Percentiles rank a stretch among this genome's conserved stretches.
These are phyloP conservation scores for Gambelia wislizenii DNA, from an alignment of 2,797 vertebrate genomes.

Conservation along the genomic window DNA sequence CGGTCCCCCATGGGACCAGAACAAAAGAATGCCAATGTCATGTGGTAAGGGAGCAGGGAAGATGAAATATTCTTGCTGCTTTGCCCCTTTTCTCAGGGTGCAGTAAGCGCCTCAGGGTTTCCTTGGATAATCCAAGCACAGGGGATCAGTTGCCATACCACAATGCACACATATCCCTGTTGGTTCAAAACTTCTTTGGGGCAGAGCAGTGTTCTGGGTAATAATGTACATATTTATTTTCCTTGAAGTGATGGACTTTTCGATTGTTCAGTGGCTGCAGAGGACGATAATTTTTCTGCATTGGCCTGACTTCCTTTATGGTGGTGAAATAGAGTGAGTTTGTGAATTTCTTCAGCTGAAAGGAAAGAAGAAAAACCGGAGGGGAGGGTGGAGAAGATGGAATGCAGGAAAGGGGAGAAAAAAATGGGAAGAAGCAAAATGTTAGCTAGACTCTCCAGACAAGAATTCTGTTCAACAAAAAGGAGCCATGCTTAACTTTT, in stretches of 20 bases:
- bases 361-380: not conserved
- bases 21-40: no score
- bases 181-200: not conserved
- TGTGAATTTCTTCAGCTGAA: slow-evolving; percentile 1
- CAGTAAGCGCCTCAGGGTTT: no score
- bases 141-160: not conserved
- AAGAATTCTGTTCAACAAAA: not conserved
- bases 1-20: no score
- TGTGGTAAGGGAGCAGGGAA: no score
- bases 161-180: not conserved
- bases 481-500: not conserved
- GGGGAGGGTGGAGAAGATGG: no score
- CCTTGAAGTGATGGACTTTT: not conserved
- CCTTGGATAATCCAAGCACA: not conserved
- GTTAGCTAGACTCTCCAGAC: not conserved
- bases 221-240: not conserved
- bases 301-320: not conserved
- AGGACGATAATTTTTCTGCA: slow-evolving; percentile 31
- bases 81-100: no score
- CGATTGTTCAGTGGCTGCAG: not conserved
- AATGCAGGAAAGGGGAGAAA: no score
- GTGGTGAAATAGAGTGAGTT: slow-evolving; percentile 7
- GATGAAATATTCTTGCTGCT: no score
- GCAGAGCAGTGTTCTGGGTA: not conserved
- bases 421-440: not conserved